A percentile compares a stretch with the other conserved stretches of the same genome.
Conservation (phyloP, 2,113 vertebrate genomes). For the Sorex araneus region DNA sequence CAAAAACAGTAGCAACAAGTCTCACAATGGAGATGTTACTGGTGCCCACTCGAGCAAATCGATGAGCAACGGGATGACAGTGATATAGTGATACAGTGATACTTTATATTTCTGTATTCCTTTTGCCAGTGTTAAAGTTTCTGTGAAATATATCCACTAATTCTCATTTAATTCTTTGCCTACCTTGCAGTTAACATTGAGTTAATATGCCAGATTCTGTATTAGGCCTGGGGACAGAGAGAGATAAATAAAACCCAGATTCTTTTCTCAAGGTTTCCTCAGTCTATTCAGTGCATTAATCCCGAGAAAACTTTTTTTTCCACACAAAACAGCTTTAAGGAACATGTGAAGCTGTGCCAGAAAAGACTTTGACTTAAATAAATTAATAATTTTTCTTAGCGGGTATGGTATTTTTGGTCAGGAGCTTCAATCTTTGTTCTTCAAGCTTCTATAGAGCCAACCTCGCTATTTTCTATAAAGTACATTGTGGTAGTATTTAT, state of each 20-base stretch:
- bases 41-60: too few species aligned
- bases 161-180: conserved; percentile 18
- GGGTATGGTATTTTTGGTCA: conserved; percentile 47
- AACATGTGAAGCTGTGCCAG: conserved; percentile 35
- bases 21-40: too few species aligned
- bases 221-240: background rate
- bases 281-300: conserved; percentile 51
- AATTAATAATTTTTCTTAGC: conserved; percentile 42
- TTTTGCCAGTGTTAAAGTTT: conserved; percentile 60
- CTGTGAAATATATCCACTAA: background rate
- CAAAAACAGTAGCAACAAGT: too few species aligned
- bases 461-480: conserved; percentile 47
- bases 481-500: conserved; percentile 52
- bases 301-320: conserved; percentile 21
- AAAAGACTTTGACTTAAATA: conserved; percentile 59
- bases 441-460: conserved; percentile 58
- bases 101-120: conserved; percentile 51
- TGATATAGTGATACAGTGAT: too few species aligned
- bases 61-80: too few species aligned
- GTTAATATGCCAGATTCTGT: conserved; percentile 43
- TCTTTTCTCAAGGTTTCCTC: conserved; percentile 34
- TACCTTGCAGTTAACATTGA: conserved; percentile 32
- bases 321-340: conserved; percentile 52
- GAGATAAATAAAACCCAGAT: conserved; percentile 42
- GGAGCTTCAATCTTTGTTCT: conserved; percentile 54